Percentiles rank a stretch among this genome's conserved stretches.
These are phyloP conservation scores for Acanthopagrus latus DNA, from an alignment of 2,797 vertebrate species.

Conservation along the genomic window DNA sequence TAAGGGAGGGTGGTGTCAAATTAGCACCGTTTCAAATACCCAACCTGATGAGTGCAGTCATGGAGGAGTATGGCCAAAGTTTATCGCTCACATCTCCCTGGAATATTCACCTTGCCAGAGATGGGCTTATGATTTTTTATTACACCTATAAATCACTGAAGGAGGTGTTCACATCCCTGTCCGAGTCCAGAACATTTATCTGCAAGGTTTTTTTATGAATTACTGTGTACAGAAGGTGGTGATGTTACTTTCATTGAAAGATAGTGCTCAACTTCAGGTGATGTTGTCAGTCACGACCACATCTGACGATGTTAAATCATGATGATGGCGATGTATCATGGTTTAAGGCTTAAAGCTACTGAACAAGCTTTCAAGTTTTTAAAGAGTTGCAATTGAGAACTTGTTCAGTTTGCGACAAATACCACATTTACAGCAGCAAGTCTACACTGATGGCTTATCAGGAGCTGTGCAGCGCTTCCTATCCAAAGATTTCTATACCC, in stretches of 20 bases:
- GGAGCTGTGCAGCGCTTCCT: too few species aligned
- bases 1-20: constrained; percentile 3
- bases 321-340: not conserved
- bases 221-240: not conserved
- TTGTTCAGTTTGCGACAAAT: too few species aligned
- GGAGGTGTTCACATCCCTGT: not conserved
- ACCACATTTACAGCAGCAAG: too few species aligned
- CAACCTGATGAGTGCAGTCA: constrained; percentile 28
- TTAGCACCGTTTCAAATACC: constrained; percentile 24
- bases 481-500: too few species aligned
- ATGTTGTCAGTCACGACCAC: not conserved
- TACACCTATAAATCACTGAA: constrained; percentile 19
- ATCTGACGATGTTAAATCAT: not conserved
- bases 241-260: constrained; percentile 13
- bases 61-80: constrained; percentile 15
- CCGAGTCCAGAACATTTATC: not conserved
- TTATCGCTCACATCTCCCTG: constrained; percentile 43
- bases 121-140: constrained; percentile 40
- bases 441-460: too few species aligned
- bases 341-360: too few species aligned
- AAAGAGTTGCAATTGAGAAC: too few species aligned
- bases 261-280: not conserved
- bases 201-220: not conserved
- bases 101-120: constrained; percentile 11
- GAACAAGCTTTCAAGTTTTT: too few species aligned